phyloP scores from a whole-genome alignment of 2,113 vertebrate species.

The Corythornis madagascariensis region DNA sequence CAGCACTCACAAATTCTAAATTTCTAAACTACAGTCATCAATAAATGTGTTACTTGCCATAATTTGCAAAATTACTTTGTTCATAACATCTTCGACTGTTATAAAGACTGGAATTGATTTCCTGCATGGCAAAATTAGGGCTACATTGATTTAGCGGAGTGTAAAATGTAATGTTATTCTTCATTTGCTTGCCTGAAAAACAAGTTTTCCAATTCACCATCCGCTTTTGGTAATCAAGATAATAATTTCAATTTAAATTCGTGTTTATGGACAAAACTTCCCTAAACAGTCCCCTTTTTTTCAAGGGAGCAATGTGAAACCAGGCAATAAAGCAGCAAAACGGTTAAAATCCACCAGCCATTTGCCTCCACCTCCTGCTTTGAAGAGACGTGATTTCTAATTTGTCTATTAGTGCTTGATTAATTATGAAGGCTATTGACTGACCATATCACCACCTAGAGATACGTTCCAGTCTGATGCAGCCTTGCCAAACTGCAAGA shows the following conservation, averaged over 20 bases:
- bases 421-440: constrained; percentile 72
- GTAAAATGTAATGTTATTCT: constrained; percentile 80
- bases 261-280: constrained; percentile 18
- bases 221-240: constrained; percentile 64
- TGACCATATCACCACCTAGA: constrained; percentile 66
- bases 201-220: constrained; percentile 74
- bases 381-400: constrained; percentile 60
- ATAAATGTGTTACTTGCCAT: constrained; percentile 81
- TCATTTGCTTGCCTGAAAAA: constrained; percentile 78
- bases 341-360: constrained; percentile 67
- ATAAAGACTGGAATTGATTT: constrained; percentile 82
- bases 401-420: constrained; percentile 69
- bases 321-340: neutral
- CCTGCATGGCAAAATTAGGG: constrained; percentile 77
- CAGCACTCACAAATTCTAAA: constrained; percentile 73
- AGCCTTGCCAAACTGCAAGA: constrained; percentile 54
- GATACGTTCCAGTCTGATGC: constrained; percentile 55
- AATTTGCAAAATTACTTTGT: constrained; percentile 85
- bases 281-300: neutral
- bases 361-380: constrained; percentile 58
- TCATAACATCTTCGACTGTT: constrained; percentile 81
- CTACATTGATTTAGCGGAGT: constrained; percentile 80
- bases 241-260: constrained; percentile 70
- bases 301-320: neutral
- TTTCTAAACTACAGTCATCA: constrained; percentile 81